phyloP scores from a whole-genome alignment of 2,888 invertebrate species.

The Hydropsyche betteni region DNA sequence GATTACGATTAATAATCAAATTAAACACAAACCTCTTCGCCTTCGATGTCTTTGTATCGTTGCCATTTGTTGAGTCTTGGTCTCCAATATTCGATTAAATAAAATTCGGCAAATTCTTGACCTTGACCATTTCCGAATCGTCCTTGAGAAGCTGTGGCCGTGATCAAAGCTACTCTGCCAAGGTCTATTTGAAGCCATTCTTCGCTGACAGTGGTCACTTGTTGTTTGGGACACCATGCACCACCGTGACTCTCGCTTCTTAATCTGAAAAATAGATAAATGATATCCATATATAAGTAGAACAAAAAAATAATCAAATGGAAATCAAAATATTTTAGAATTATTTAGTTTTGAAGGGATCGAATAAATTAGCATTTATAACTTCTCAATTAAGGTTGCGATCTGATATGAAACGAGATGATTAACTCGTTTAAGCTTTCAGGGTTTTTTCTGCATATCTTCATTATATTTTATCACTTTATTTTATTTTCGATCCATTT shows the following conservation, averaged over 20 bases:
- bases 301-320: no score
- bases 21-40: constrained; percentile 74
- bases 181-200: constrained; percentile 87
- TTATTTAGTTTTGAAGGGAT: no score
- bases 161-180: constrained; percentile 80
- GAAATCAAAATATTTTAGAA: no score
- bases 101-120: constrained; percentile 85
- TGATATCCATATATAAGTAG: background rate
- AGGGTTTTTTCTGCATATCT: no score
- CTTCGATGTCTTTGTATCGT: constrained; percentile 77
- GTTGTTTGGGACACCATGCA: constrained; percentile 91
- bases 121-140: constrained; percentile 93
- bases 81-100: constrained; percentile 85
- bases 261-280: constrained; percentile 68
- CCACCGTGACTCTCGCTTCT: constrained; percentile 85
- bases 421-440: no score
- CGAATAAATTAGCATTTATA: no score
- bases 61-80: constrained; percentile 84
- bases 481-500: no score
- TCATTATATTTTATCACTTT: no score
- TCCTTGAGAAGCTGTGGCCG: constrained; percentile 84
- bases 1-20: background rate
- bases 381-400: no score
- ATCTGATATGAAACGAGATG: no score
- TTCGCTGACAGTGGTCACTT: constrained; percentile 78